phyloP scores from a whole-genome alignment of 2,113 vertebrate genomes.

The Acinonyx jubatus region DNA sequence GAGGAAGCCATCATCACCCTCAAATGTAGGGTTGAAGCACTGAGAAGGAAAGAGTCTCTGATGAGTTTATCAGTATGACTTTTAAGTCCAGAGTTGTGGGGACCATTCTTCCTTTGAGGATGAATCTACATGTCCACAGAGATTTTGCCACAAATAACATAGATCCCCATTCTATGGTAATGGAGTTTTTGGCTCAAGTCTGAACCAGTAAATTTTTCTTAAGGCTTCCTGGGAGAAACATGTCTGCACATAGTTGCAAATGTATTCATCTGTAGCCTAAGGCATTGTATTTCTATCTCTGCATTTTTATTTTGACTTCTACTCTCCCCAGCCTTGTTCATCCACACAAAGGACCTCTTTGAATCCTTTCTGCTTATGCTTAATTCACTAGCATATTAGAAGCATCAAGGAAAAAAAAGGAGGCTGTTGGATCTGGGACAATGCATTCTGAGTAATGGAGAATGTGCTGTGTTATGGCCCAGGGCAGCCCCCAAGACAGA shows the following conservation, averaged over 20 bases:
- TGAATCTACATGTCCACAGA: background rate
- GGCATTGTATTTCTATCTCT: background rate
- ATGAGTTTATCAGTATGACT: background rate
- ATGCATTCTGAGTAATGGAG: background rate
- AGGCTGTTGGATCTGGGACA: background rate
- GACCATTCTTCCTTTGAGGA: background rate
- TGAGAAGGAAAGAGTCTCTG: background rate
- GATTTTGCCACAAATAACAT: background rate
- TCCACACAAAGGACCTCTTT: background rate
- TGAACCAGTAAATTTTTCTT: background rate
- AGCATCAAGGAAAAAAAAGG: background rate
- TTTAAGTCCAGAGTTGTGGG: background rate
- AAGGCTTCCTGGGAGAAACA: background rate
- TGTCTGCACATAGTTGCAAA: background rate
- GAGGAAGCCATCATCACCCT: background rate
- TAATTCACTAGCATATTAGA: background rate
- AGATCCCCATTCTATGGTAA: background rate
- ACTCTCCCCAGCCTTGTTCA: background rate
- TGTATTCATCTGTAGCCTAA: background rate
- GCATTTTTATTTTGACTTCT: conserved; percentile 7
- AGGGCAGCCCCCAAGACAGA: background rate
- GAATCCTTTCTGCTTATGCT: background rate
- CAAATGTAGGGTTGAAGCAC: background rate
- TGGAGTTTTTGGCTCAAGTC: background rate
- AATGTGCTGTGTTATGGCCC: background rate